phyloP scores from a whole-genome alignment of 2,797 vertebrate genomes.

The Neosilurus mollespiculum region DNA sequence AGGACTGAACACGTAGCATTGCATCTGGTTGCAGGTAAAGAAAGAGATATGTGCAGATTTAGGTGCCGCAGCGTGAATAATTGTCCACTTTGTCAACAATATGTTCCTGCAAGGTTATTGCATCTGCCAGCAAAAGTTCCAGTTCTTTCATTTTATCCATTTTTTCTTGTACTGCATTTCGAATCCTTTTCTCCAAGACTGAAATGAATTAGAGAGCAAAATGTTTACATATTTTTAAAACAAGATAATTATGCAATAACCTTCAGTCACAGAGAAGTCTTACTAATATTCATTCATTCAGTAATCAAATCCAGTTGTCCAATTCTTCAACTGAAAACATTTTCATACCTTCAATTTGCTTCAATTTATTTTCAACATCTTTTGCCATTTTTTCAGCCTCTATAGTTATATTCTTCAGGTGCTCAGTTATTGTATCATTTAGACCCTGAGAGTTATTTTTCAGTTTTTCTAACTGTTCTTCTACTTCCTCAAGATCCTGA shows the following conservation, averaged over 20 bases:
- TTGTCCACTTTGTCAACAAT: constrained; percentile 68
- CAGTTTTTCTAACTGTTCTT: constrained; percentile 69
- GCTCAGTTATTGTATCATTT: constrained; percentile 64
- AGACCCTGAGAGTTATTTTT: constrained; percentile 56
- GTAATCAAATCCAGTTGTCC: background rate
- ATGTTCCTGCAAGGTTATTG: constrained; percentile 70
- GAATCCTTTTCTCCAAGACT: constrained; percentile 83
- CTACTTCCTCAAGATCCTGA: constrained; percentile 73
- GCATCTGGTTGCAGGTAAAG: background rate
- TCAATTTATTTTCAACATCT: constrained; percentile 75
- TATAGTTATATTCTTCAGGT: constrained; percentile 70
- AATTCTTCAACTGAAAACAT: background rate
- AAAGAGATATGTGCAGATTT: constrained; percentile 20
- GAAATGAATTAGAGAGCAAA: constrained; percentile 54
- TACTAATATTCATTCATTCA: background rate
- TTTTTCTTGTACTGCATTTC: constrained; percentile 69
- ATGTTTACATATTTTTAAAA: background rate
- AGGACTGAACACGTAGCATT: background rate
- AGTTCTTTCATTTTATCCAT: constrained; percentile 75
- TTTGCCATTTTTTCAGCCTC: constrained; percentile 72
- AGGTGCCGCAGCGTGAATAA: constrained; percentile 64
- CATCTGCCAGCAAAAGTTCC: constrained; percentile 67
- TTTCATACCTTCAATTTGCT: constrained; percentile 73
- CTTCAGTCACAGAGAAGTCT: background rate
- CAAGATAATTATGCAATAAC: background rate